A percentile compares a stretch with the other conserved stretches of the same genome.
phyloP scores from a whole-genome alignment of 2,888 invertebrate species.

The Papilio demoleus region DNA sequence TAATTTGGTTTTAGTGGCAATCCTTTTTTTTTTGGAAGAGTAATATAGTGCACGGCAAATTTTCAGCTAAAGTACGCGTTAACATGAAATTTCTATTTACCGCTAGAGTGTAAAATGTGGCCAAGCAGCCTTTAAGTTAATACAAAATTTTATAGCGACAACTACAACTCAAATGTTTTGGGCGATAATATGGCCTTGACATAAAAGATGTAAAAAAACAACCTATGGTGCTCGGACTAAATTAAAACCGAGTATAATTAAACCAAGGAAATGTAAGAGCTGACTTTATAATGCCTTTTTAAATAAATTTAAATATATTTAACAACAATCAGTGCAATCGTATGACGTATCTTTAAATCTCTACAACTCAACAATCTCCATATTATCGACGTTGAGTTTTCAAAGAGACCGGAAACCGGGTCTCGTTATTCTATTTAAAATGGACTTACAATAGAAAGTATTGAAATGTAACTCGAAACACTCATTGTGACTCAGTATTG shows the following conservation, averaged over 20 bases:
- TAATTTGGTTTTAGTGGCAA: no score
- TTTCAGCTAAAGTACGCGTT: no score
- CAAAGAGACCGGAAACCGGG: constrained; percentile 37
- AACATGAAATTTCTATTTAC: no score
- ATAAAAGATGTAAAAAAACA: no score
- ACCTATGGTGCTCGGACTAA: no score
- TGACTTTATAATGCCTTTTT: constrained; percentile 10
- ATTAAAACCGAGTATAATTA: not conserved
- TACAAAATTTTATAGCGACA: no score
- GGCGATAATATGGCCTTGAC: no score
- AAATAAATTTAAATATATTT: constrained; percentile 16
- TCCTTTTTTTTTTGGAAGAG: no score
- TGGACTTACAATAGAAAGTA: constrained; percentile 39
- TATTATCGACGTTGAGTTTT: constrained; percentile 7
- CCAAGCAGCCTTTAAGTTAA: no score
- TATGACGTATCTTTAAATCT: constrained; percentile 25
- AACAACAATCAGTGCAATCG: constrained; percentile 8
- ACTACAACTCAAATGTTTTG: no score
- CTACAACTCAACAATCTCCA: constrained; percentile 18
- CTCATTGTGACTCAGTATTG: constrained; percentile 40
- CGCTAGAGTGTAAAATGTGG: no score
- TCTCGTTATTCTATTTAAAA: constrained; percentile 36
- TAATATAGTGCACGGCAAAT: no score
- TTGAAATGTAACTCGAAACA: constrained; percentile 42
- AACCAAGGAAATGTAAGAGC: not conserved